Evolutionary conservation across 1,140 invertebrate species (phyloP), one percentile per base, ranked within the genome.

Genomic region (Aphaenogaster floridana): DNA sequence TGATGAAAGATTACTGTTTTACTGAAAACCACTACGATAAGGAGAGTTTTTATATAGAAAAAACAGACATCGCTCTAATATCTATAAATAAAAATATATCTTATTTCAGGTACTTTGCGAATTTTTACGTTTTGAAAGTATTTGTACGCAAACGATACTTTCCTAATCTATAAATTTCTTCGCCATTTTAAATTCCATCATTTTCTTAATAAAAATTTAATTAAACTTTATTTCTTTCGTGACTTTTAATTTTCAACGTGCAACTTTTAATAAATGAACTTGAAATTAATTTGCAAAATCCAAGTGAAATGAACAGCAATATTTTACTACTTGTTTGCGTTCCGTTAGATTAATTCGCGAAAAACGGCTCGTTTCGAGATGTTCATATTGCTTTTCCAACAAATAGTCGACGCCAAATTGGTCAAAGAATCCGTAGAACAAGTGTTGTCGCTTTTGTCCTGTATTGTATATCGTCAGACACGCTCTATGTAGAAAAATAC

Each of bases 401-500:
- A 42, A 61, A 59, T 7, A 48, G 13, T 28, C 54, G 39, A 28
- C 17, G 8, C 28, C 69, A 48, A 61, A 59, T 74, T 74, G 71
- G 34, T 74, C 50, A 54, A 78, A 63, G 74, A 78, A 63, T 61
- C 39, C 39, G 13, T 28, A n/a, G n/a, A 59, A 36, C 21, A 17
- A 77, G 74, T 48, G 36, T 77, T 45, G 74, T 45, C 57, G 54
- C 39, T 61, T 59, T 77, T 59, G 15, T 57, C 15, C 34, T 3
- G 69, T 21, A 15, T 15, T 69, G n/a, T 69, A 9, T 74, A 74
- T 54, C 17, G 28, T 36, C 57, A 9, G 36, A 61, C 9, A 61
- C 15, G 54, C n/a, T 59, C 54, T 9, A 77, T 15, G 74, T 45
- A 21, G 54, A 77, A 61, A 77, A 77, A 59, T 78, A 45, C 42